These are phyloP conservation scores for Nipponia nippon DNA, from an alignment of 2,113 vertebrate genomes.

Conservation along the genomic window DNA sequence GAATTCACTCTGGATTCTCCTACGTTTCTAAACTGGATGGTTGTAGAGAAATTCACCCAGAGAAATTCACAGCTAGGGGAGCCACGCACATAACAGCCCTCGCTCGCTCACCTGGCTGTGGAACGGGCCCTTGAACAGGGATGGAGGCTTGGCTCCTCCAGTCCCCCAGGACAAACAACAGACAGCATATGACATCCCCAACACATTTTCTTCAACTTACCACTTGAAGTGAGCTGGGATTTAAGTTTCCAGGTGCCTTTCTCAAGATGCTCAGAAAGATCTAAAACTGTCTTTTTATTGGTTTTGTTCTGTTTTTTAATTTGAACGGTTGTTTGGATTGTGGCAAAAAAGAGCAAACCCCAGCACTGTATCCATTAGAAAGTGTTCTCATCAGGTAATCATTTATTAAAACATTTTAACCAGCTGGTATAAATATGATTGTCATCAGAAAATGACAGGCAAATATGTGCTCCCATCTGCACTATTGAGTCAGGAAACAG, in stretches of 20 bases:
- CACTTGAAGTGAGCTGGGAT: background rate
- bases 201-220: background rate
- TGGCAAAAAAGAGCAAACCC: background rate
- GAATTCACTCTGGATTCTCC: background rate
- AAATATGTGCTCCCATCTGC: slow-evolving; percentile 6
- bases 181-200: background rate
- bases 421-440: background rate
- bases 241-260: background rate
- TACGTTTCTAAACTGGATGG: fast-evolving
- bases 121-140: background rate
- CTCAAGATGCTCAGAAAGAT: background rate
- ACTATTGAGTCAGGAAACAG: background rate
- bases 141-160: background rate
- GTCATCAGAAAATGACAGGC: background rate
- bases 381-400: background rate
- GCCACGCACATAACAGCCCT: fast-evolving
- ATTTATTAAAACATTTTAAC: slow-evolving; percentile 31
- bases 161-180: background rate
- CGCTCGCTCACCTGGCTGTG: background rate
- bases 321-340: background rate
- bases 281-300: background rate
- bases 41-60: background rate
- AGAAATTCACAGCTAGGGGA: background rate
- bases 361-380: background rate
- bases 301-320: background rate